phyloP scores from a whole-genome alignment of 2,113 vertebrate species.

The Amia ocellicauda region DNA sequence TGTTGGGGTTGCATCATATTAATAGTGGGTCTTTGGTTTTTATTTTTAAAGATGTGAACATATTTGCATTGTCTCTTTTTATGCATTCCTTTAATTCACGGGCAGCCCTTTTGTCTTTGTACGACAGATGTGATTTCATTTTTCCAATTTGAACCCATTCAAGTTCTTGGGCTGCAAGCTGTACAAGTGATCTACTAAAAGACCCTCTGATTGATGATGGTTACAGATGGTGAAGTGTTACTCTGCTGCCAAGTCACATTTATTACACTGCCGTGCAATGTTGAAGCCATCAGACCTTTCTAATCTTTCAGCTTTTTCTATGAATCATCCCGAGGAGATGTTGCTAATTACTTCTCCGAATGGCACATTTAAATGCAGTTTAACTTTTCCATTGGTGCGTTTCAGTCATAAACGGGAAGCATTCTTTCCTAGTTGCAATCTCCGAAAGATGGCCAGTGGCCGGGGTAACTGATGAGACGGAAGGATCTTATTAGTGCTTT shows the following conservation, averaged over 20 bases:
- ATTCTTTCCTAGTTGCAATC: background rate
- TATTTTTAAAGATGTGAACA: too few species aligned
- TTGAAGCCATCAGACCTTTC: slow-evolving; percentile 35
- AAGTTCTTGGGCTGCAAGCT: background rate
- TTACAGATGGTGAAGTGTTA: slow-evolving; percentile 37
- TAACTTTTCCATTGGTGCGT: background rate
- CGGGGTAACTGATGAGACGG: too few species aligned
- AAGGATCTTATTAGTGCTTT: too few species aligned
- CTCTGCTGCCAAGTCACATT: slow-evolving; percentile 26
- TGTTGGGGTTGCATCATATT: too few species aligned
- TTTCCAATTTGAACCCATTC: background rate
- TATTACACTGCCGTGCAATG: slow-evolving; percentile 22
- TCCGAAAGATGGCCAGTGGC: background rate
- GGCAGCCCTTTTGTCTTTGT: background rate
- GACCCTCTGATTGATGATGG: slow-evolving; percentile 22
- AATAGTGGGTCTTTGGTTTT: too few species aligned
- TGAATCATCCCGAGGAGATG: slow-evolving; percentile 37
- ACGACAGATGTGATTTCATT: background rate
- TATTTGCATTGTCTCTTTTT: background rate
- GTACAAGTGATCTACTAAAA: slow-evolving; percentile 34
- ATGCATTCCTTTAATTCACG: background rate
- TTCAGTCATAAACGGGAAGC: background rate
- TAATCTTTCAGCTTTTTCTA: slow-evolving; percentile 15
- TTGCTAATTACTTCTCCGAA: slow-evolving; percentile 18
- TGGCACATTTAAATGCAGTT: background rate